phyloP scores from a whole-genome alignment of 2,113 vertebrate species.

The Hemicordylus capensis region DNA sequence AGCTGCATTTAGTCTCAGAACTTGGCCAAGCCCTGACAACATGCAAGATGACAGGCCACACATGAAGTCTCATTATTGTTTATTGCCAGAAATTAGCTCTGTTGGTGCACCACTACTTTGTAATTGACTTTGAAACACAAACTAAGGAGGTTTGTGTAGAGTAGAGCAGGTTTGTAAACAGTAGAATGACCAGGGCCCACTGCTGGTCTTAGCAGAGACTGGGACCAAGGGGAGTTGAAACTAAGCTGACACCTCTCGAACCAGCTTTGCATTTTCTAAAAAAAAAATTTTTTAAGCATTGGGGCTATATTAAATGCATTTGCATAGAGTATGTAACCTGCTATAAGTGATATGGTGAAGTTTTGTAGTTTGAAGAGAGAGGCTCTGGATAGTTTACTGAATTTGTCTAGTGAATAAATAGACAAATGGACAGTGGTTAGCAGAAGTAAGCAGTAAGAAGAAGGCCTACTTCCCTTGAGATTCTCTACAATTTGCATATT shows the following conservation, averaged over 20 bases:
- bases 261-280: neutral
- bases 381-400: neutral
- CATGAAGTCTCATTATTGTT: too few species aligned
- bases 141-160: too few species aligned
- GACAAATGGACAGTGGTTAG: neutral
- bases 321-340: neutral
- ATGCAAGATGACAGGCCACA: too few species aligned
- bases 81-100: too few species aligned
- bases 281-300: neutral
- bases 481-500: neutral
- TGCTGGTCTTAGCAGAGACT: too few species aligned
- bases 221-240: too few species aligned
- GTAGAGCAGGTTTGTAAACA: too few species aligned
- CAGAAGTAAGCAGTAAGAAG: neutral
- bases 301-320: neutral
- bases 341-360: neutral
- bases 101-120: too few species aligned
- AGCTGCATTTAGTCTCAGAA: too few species aligned
- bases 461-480: neutral
- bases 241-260: neutral
- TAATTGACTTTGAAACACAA: too few species aligned
- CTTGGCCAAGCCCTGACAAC: too few species aligned
- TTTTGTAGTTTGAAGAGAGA: neutral
- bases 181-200: too few species aligned
- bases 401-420: neutral